Evolutionary conservation across 2,797 vertebrate species (phyloP), one percentile per base, ranked within the genome.

Genomic region (Gastrophryne carolinensis): DNA sequence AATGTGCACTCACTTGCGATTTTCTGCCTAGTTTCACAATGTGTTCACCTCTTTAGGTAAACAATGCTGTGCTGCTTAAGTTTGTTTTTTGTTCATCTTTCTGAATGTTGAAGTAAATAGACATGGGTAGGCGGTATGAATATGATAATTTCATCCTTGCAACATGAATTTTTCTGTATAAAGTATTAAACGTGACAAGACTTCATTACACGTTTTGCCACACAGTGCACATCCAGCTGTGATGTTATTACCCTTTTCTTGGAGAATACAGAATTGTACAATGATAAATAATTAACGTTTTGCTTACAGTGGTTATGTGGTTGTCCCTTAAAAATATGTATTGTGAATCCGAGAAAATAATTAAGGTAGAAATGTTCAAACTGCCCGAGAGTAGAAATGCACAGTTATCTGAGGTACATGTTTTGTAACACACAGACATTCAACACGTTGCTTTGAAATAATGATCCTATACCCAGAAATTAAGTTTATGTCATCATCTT

Each of bases 161-260:
- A 57, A 58, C 53, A 60, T 62, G 30, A 35, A 53, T 75, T 60
- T 60, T 75, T 57, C 21, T 60, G 32, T 57, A 75, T 75, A 50
- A 54, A 58, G 67, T 60, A 67, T 57, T 60, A 34, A 67, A 75
- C 72, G 60, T 67, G 72, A 75, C 72, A 75, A 67, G 63, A 50
- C 54, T 24, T 49, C 37, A 44, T 64, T 65, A 27, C 49, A 52
- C 44, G 52, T 41, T 60, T 52, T 75, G 54, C 53, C 63, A 67
- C 63, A 67, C 29, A 37, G 41, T 60, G 32, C 60, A 52, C 27
- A 67, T 75, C 63, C 63, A 58, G 63, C 63, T 60, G 72, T 60
- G 72, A 67, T 60, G 63, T 67, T 75, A 75, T 67, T 67, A 67
- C 47, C 52, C 53, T 67, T 60, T 56, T 69, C 62, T 66, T 75